Base-by-base conservation (phyloP, 2,797 vertebrate genomes). In the Odontamblyopus rebecca region DNA sequence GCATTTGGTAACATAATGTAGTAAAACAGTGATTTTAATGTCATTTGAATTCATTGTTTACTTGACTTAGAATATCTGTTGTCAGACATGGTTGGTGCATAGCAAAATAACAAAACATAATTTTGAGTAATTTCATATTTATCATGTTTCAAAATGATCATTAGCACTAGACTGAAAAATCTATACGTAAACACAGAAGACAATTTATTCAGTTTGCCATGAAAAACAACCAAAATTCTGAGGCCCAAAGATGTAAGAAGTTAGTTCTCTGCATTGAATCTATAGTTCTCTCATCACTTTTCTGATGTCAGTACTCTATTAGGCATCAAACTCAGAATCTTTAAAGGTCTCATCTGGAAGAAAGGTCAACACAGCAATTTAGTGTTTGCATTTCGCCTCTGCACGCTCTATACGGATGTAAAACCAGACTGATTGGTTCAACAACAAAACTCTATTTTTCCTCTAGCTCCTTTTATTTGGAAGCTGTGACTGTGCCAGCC, bases 301-400 rank as follows among this genome's bases (percentile, higher is more conserved):
- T 54, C n/a, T 54, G 18, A 18, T 18, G 16, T 53, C 51, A n/a
- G 27, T 61, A 71, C 74, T 77, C 60, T 50, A 79, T 87, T 80
- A 82, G 77, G 82, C 78, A 73, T 82, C 72, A 70, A 56, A 41
- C 69, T 79, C 68, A 73, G 74, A 84, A 70, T 76, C 63, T 73
- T 66, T 27, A 64, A 61, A 69, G 65, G 61, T 64, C 63, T 78
- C 67, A 59, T 68, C 59, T 27, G 13, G 6, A 66, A 8, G 82
- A 62, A 71, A 71, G 68, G 19, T 54, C 6, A 54, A 9, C 53
- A 54, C 23, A n/a, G 19, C 68, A 62, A 62, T 69, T 75, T 30
- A 51, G 44, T 29, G 35, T 67, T 35, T 32, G 16, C 18, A 0
- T 59, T 60, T 57, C 48, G 69, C 41, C 48, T 35, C 13, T 67